These are phyloP conservation scores for Siniperca chuatsi DNA, from an alignment of 2,113 vertebrate species.

Conservation along the genomic window DNA sequence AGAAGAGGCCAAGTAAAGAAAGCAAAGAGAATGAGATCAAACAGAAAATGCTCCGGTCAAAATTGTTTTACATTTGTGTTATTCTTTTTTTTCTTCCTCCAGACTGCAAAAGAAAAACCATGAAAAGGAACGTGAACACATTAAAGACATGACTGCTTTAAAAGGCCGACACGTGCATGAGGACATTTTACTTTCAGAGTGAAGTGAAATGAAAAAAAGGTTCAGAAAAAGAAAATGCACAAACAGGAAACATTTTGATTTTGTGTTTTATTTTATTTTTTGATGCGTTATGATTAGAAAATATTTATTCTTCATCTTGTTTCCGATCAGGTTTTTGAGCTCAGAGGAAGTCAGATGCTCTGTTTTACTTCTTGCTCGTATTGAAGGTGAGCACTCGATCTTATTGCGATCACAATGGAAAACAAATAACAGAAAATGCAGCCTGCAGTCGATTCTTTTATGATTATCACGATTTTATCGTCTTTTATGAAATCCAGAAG, in stretches of 20 bases:
- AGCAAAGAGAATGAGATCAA: not conserved
- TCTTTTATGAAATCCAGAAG: not conserved
- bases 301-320: not conserved
- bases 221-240: not conserved
- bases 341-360: no score
- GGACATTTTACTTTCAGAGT: not conserved
- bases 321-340: not conserved
- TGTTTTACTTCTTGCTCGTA: not conserved
- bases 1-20: not conserved
- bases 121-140: not conserved
- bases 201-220: not conserved
- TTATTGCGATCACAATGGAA: not conserved
- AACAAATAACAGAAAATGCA: not conserved
- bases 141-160: not conserved
- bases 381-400: not conserved
- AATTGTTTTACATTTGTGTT: not conserved
- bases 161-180: not conserved
- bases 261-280: not conserved
- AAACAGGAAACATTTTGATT: not conserved
- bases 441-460: not conserved
- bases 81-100: not conserved
- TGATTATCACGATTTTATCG: not conserved
- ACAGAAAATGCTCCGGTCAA: not conserved
- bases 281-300: no score
- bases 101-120: not conserved